Evolutionary conservation across 2,888 invertebrate genomes (phyloP).

Genomic region (Hipparchia semele): DNA sequence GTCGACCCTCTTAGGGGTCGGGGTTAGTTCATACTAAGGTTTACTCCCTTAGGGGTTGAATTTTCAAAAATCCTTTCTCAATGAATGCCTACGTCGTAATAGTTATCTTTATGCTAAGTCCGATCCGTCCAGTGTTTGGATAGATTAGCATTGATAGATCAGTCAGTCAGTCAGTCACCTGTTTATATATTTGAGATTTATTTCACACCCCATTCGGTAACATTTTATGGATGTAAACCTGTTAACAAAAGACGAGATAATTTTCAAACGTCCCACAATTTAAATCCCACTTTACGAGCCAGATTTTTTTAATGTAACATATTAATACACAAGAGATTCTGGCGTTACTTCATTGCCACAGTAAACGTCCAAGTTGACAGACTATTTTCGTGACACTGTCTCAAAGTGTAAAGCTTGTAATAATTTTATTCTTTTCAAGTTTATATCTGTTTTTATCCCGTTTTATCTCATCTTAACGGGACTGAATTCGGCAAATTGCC

Average conservation of each 20-base stretch:
- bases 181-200: too few relatives aligned
- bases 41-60: too few relatives aligned
- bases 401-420: neutral
- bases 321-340: constrained; percentile 8
- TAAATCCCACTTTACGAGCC: constrained; percentile 4
- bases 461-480: constrained; percentile 15
- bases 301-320: constrained; percentile 5
- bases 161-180: too few relatives aligned
- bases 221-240: too few relatives aligned
- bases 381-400: constrained; percentile 15
- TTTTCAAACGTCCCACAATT: constrained; percentile 10
- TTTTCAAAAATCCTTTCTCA: too few relatives aligned
- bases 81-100: too few relatives aligned
- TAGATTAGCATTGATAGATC: too few relatives aligned
- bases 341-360: constrained; percentile 1
- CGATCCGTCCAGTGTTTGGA: too few relatives aligned
- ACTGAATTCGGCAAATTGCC: constrained; percentile 23
- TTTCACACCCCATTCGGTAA: too few relatives aligned
- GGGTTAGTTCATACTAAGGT: too few relatives aligned
- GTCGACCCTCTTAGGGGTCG: too few relatives aligned
- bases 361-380: constrained; percentile 19
- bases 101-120: too few relatives aligned
- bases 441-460: constrained; percentile 10
- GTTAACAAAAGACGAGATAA: neutral
- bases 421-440: constrained; percentile 19